A percentile compares a stretch with the other conserved stretches of the same genome.
These are phyloP conservation scores for Peromyscus leucopus DNA, from an alignment of 2,113 vertebrate species.

Conservation along the genomic window DNA sequence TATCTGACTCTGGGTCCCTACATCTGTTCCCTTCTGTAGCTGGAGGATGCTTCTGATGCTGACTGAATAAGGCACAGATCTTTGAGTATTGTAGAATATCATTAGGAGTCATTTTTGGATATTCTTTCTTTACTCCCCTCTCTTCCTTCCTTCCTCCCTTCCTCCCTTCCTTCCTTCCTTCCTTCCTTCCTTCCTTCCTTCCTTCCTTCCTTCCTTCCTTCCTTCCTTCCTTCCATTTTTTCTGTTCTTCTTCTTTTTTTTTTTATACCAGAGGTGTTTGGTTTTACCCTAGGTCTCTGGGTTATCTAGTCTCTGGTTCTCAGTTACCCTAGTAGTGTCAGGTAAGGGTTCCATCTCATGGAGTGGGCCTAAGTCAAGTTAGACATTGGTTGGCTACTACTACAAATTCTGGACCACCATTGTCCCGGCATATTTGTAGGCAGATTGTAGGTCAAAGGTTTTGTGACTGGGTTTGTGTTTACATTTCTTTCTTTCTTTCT, in stretches of 20 bases:
- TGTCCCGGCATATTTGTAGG: background rate
- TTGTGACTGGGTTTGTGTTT: background rate
- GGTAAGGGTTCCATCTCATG: background rate
- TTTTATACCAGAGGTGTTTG: background rate
- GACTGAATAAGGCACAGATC: background rate
- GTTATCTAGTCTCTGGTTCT: background rate
- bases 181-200: too few species aligned
- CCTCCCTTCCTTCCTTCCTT: fast-evolving
- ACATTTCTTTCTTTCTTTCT: background rate
- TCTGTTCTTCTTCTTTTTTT: background rate
- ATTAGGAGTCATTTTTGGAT: background rate
- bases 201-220: too few species aligned
- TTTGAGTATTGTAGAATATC: background rate
- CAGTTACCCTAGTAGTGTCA: background rate
- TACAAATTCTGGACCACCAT: background rate
- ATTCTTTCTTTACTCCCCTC: background rate
- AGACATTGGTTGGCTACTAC: background rate
- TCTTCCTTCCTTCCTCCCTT: background rate
- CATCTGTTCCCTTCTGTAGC: background rate
- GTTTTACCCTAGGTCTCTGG: background rate
- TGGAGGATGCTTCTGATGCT: background rate
- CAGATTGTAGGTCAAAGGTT: background rate
- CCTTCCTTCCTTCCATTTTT: too few species aligned
- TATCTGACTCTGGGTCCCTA: background rate
- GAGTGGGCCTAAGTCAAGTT: background rate